Base-by-base conservation (phyloP, 2,113 vertebrate genomes). In the Eonycteris spelaea region DNA sequence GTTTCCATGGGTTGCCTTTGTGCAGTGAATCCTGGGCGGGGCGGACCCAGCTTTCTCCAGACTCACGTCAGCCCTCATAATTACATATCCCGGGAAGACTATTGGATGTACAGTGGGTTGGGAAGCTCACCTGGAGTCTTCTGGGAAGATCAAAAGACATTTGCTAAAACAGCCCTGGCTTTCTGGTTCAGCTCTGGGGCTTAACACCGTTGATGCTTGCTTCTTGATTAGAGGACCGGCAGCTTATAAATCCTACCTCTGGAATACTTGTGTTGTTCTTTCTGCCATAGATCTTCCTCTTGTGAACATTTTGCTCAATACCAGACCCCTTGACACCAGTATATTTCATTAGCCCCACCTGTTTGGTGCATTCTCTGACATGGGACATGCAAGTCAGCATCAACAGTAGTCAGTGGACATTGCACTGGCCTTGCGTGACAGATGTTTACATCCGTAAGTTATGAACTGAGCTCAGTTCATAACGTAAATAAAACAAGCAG, bases 141-240 rank as follows among this genome's bases (percentile, higher is more conserved):
- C 53, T 74, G 79, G 43, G 38, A 70, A 92, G 84, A 92, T 92
- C 75, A 85, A 14, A 95, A 96, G 74, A 45, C 63, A 12, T 75
- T 10, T 85, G 33, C 33, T 43, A 6, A 80, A 45, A 33, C 1
- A 24, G 70, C 33, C 13, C 28, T 5, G 28, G 53, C 93, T 94
- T 55, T 87, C 51, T 55, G 53, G 24, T 43, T 84, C 35, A 57
- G 68, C 86, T 57, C n/a, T n/a, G 21, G 59, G 73, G 45, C 70
- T 79, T 92, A 53, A 11, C 2, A 3, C 71, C 59, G 90, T 73
- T 55, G 82, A 71, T 84, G 68, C 38, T 55, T 80, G 7, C 28
- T 55, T 38, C n/a, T 83, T 51, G 53, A 57, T 84, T n/a, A 71
- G 70, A 90, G 79, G 77, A 43, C 57, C n/a, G 57, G 35, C 18